These are phyloP conservation scores for Merluccius polli DNA, from an alignment of 2,797 vertebrate genomes.

Conservation along the genomic window DNA sequence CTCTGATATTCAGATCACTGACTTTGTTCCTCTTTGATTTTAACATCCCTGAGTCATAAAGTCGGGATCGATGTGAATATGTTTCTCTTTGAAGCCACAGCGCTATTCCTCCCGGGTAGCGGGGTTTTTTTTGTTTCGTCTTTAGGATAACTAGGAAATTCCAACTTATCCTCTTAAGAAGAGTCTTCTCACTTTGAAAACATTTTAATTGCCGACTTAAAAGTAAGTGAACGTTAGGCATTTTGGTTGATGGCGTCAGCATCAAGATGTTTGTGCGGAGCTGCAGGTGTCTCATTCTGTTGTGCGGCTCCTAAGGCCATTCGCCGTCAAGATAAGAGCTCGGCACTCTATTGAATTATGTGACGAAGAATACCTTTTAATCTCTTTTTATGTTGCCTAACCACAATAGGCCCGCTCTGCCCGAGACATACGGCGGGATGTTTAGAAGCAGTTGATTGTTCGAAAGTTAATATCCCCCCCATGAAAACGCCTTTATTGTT, in stretches of 20 bases:
- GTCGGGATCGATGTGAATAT: neutral
- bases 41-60: neutral
- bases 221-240: slow-evolving; percentile 63
- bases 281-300: slow-evolving; percentile 64
- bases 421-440: neutral
- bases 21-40: slow-evolving; percentile 1
- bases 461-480: neutral
- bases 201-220: slow-evolving; percentile 59
- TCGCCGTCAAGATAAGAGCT: slow-evolving; percentile 45
- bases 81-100: neutral
- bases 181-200: slow-evolving; percentile 58
- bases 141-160: slow-evolving; percentile 1
- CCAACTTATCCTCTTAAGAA: slow-evolving; percentile 18
- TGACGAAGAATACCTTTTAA: neutral
- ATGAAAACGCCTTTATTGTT: neutral
- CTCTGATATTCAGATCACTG: neutral
- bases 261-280: slow-evolving; percentile 53
- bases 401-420: neutral
- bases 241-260: slow-evolving; percentile 50
- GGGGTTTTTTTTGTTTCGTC: slow-evolving; percentile 25
- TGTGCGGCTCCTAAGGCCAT: slow-evolving; percentile 36
- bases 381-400: neutral
- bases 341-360: slow-evolving; percentile 5
- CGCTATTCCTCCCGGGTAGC: slow-evolving; percentile 19
- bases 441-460: neutral